Conservation (phyloP, 2,888 invertebrate species). For the Chelonus formosanus region DNA sequence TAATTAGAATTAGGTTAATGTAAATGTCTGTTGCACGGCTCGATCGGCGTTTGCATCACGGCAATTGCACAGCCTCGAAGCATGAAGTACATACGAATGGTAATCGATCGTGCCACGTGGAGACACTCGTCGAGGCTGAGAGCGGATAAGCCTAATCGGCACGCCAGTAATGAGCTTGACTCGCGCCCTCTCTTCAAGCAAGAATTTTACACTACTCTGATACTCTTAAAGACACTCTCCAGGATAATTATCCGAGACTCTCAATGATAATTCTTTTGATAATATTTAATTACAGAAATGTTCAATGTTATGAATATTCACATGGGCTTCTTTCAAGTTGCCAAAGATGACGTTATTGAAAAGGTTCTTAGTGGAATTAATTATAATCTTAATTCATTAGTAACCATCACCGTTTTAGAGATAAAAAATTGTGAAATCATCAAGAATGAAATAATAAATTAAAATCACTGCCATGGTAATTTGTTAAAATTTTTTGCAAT, state of each 20-base stretch:
- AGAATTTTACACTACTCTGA: conserved; percentile 19
- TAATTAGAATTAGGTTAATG: conserved; percentile 44
- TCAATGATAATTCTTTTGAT: conserved; percentile 30
- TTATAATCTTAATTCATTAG: too few species aligned
- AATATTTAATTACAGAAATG: conserved; percentile 37
- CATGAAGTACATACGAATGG: conserved; percentile 8
- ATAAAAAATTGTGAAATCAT: too few species aligned
- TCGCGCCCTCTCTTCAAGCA: conserved; percentile 10
- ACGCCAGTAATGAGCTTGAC: conserved; percentile 9
- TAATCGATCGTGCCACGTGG: conserved; percentile 25
- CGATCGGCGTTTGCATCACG: conserved; percentile 33
- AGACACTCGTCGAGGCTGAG: conserved; percentile 19
- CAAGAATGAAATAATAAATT: too few species aligned
- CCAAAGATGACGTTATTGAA: not conserved
- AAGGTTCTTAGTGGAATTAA: not conserved
- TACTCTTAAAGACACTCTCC: conserved; percentile 22
- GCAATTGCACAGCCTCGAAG: conserved; percentile 19
- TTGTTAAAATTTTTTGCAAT: too few species aligned
- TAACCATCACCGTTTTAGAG: too few species aligned
- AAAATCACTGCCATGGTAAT: too few species aligned
- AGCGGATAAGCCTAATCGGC: conserved; percentile 30
- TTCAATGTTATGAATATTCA: conserved; percentile 32
- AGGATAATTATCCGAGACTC: conserved; percentile 38
- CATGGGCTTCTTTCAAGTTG: not conserved
- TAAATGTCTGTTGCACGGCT: conserved; percentile 40